Evolutionary conservation across 2,888 invertebrate genomes (phyloP), one percentile per base, ranked within the genome.

Genomic region (Villa cingulata): DNA sequence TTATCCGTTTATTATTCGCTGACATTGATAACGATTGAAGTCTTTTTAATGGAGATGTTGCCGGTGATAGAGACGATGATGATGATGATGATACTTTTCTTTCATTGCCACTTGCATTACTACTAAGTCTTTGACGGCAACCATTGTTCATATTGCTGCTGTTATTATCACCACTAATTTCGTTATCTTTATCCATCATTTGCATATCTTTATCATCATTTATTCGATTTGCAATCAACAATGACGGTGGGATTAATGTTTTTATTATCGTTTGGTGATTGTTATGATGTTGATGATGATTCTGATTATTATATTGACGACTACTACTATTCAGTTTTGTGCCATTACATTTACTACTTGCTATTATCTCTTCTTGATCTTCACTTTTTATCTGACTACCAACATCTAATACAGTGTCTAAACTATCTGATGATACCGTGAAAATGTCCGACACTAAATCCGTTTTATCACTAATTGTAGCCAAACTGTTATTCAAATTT

Each of bases 331-430:
- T 36, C 16, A 16, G 9, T 36, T 36, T 36, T 19, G 36, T 46
- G 17, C 17, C 38, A 14, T 18, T 37, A 19, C 38, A 27, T 37
- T 41, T 41, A 20, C 37, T 23, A 14, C 37, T 43, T 27, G 17
- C 46, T 17, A 49, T 46, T n/a, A 45, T 36, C 41, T 40, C 29
- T 16, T 46, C 36, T n/a, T 46, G 46, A 37, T 46, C 48, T 50
- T 45, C 52, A 18, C 48, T 37, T 43, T 48, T 41, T 46, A 41
- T 53, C 54, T 53, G 41, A 45, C 65, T 67, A 52, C 66, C 67
- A 23, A 66, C 47, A 49, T 68, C 67, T 50, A 67, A 48, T 52
- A 68, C 68, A 1, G 67, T 69, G 19, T 68, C 69, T 45, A 68
- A 54, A 4, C 68, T 69, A 54, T 68, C 68, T 0, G 68, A 68